A percentile compares a stretch with the other conserved stretches of the same genome.
phyloP scores from a whole-genome alignment of 2,797 vertebrate genomes.

The Gymnocypris eckloni region DNA sequence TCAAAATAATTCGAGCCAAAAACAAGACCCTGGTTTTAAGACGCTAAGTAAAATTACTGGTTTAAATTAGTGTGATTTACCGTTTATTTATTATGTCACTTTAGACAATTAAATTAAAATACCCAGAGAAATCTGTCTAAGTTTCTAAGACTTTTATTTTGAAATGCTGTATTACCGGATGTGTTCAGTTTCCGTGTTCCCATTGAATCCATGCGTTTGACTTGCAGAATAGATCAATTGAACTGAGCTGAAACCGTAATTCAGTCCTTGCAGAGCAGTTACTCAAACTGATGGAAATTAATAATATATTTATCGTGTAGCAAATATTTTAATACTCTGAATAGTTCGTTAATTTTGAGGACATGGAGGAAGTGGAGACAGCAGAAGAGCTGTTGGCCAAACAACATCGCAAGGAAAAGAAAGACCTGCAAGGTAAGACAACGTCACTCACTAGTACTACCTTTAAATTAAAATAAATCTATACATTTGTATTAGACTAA shows the following conservation, averaged over 20 bases:
- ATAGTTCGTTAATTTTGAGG: neutral
- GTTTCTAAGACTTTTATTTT: slow-evolving; percentile 22
- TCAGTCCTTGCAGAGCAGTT: neutral
- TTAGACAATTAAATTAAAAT: neutral
- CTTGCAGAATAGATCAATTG: neutral
- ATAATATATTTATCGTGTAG: neutral
- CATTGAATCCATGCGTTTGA: neutral
- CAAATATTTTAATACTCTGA: neutral
- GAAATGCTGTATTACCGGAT: neutral
- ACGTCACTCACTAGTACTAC: neutral
- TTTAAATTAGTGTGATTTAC: neutral
- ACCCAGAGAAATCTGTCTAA: neutral
- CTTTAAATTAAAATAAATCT: neutral
- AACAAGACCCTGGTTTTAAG: neutral
- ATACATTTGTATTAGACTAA: neutral
- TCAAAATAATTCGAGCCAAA: neutral
- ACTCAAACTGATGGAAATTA: neutral
- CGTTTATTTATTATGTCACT: neutral
- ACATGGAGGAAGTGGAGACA: slow-evolving; percentile 75
- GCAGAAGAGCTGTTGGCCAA: slow-evolving; percentile 80
- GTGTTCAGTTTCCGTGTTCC: neutral
- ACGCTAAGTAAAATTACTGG: neutral
- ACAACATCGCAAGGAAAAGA: slow-evolving; percentile 92
- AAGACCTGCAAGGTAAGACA: slow-evolving; percentile 89
- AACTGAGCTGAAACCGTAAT: neutral